Evolutionary conservation across 2,888 invertebrate species (phyloP).

Genomic region (Apamea epomidion): DNA sequence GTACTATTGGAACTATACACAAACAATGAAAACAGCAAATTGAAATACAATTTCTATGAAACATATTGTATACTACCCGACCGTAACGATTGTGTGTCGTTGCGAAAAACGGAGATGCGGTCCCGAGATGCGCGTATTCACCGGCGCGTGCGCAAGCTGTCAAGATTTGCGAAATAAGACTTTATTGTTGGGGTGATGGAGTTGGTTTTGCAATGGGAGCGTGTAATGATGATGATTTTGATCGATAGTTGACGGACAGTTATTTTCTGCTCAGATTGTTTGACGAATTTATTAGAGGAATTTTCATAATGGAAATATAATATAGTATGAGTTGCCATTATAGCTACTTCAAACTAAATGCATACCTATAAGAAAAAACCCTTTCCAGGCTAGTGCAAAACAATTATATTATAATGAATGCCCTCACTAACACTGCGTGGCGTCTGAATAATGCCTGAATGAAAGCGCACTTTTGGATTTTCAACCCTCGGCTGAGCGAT

Average conservation of each 20-base stretch:
- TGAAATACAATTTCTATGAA: slow-evolving; percentile 59
- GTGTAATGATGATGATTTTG: slow-evolving; percentile 34
- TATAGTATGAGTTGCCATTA: not conserved
- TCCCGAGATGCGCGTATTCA: slow-evolving; percentile 70
- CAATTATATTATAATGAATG: not conserved
- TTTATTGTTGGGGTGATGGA: not conserved
- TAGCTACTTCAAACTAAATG: not conserved
- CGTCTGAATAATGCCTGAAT: not conserved
- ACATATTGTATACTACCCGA: slow-evolving; percentile 51
- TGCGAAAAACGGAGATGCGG: slow-evolving; percentile 76
- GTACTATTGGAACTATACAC: not conserved
- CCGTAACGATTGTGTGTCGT: slow-evolving; percentile 66
- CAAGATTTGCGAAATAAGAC: slow-evolving; percentile 18
- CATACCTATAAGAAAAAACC: too few relatives aligned
- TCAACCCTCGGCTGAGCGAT: not conserved
- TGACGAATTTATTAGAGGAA: slow-evolving; percentile 3
- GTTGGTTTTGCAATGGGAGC: slow-evolving; percentile 9
- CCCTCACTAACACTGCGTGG: not conserved
- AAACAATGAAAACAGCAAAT: slow-evolving; percentile 41
- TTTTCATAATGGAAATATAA: slow-evolving; percentile 15
- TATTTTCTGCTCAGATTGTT: slow-evolving; percentile 33
- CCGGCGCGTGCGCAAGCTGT: slow-evolving; percentile 61
- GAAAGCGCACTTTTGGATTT: not conserved
- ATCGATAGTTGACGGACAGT: slow-evolving; percentile 46
- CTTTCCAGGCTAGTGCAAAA: not conserved